Conservation (phyloP, 1,140 invertebrate genomes). For the Lordiphosa collinella region DNA sequence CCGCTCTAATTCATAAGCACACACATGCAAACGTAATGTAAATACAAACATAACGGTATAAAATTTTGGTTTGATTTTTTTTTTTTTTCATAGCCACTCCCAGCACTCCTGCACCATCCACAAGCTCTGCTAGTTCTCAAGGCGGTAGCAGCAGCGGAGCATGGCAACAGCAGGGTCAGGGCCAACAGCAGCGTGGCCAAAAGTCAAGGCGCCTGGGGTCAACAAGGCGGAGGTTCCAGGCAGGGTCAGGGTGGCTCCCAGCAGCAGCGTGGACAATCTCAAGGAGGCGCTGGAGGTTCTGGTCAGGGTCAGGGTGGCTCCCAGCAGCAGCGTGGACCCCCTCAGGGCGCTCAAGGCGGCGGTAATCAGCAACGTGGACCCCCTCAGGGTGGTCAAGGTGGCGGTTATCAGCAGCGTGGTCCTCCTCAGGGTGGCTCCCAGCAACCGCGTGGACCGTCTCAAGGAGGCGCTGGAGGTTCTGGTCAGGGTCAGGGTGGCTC, state of each 20-base stretch:
- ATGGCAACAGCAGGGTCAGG: constrained; percentile 6
- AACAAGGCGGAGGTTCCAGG: constrained; percentile 6
- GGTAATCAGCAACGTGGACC: too few relatives aligned
- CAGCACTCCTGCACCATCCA: background rate
- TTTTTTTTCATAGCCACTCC: too few relatives aligned
- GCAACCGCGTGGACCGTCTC: too few relatives aligned
- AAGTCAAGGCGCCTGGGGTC: constrained; percentile 16
- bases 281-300: too few relatives aligned
- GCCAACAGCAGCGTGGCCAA: constrained; percentile 7
- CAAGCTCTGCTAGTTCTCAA: background rate
- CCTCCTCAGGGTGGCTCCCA: background rate
- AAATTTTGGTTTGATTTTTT: too few relatives aligned
- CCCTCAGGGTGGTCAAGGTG: too few relatives aligned
- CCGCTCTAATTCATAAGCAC: too few relatives aligned
- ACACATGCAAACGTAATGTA: too few relatives aligned
- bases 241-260: constrained; percentile 5
- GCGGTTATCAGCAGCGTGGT: background rate
- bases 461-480: background rate
- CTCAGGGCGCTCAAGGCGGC: too few relatives aligned
- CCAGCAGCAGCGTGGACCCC: too few relatives aligned
- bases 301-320: too few relatives aligned
- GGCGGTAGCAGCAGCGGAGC: constrained; percentile 1
- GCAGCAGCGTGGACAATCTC: background rate
- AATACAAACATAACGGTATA: too few relatives aligned
- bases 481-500: constrained; percentile 10